These are phyloP conservation scores for Eilema griseolum DNA, from an alignment of 2,888 invertebrate species.

Conservation along the genomic window DNA sequence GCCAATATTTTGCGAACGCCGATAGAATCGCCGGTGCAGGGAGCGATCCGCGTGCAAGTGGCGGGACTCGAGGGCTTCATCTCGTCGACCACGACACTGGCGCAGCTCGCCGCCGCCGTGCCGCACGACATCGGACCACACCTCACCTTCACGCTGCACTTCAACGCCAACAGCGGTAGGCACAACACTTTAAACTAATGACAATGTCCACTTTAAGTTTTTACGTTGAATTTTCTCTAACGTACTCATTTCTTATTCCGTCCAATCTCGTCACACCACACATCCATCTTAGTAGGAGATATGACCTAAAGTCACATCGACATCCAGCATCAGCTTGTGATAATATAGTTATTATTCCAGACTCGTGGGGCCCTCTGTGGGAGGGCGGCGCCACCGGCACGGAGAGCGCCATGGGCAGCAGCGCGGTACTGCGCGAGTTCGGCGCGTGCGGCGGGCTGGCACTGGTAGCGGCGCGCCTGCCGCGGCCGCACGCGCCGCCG, in stretches of 20 bases:
- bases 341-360: constrained; percentile 28
- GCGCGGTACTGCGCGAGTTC: constrained; percentile 91
- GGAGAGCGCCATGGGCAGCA: constrained; percentile 13
- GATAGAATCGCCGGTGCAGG: constrained; percentile 70
- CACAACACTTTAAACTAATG: not conserved
- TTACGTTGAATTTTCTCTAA: too few relatives aligned
- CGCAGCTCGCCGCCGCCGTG: constrained; percentile 73
- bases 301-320: too few relatives aligned
- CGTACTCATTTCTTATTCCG: too few relatives aligned
- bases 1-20: not conserved
- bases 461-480: constrained; percentile 95
- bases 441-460: constrained; percentile 96
- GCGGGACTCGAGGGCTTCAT: constrained; percentile 77
- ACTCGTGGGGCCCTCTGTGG: constrained; percentile 64
- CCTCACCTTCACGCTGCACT: constrained; percentile 74
- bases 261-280: too few relatives aligned
- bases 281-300: too few relatives aligned
- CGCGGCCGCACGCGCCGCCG: constrained; percentile 94
- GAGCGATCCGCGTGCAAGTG: constrained; percentile 73
- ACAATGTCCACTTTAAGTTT: too few relatives aligned
- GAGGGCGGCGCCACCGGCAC: constrained; percentile 43
- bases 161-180: constrained; percentile 63
- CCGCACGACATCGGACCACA: constrained; percentile 79
- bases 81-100: constrained; percentile 72
- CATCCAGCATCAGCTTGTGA: too few relatives aligned